Base-by-base conservation (phyloP, 2,113 vertebrate species). In the Clarias gariepinus region DNA sequence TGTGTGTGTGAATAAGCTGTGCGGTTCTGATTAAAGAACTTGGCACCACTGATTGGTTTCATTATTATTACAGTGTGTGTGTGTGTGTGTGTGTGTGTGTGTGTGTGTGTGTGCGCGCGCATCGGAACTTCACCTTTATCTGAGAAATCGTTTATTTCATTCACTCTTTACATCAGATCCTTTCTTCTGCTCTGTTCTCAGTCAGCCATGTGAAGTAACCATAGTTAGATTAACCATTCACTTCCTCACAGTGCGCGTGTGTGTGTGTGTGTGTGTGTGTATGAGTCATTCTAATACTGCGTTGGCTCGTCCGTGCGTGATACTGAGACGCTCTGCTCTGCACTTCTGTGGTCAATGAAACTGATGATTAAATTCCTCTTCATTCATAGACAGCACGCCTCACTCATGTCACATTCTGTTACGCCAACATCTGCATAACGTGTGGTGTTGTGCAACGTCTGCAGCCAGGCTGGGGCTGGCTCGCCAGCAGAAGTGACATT, bases 281-380 rank as follows among this genome's bases (percentile, higher is more conserved):
- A 25, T 57, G 85, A 81, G 52, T 86, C 85, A 86, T 81, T 73
- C 55, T 15, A 19, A 69, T 52, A 73, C 53, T 30, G 53, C 2
- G 25, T 41, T 33, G 58, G 73, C 36, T 80, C 30, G 33, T 78
- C 12, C 55, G 23, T 74, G 85, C 11, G 57, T 86, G 79, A 82
- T 86, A 36, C 63, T 33, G 30, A 68, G 57, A 80, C 85, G 36
- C 33, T 71, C 60, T 63, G 36, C 33, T 71, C 60, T 74, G 55
- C 28, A 9, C 16, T 68, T 74, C 79, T 86, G 85, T 74, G 85
- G 85, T 74, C 78, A 86, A 21, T 74, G 66, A 71, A 86, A 74
- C 79, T 81, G 55, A 71, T 86, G 78, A 86, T 81, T 86, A 60
- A 86, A 82, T 61, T 81, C 79, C 79, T 86, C 55, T 60, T 61